Conservation (phyloP, 2,113 vertebrate species). For the Centrocercus urophasianus region DNA sequence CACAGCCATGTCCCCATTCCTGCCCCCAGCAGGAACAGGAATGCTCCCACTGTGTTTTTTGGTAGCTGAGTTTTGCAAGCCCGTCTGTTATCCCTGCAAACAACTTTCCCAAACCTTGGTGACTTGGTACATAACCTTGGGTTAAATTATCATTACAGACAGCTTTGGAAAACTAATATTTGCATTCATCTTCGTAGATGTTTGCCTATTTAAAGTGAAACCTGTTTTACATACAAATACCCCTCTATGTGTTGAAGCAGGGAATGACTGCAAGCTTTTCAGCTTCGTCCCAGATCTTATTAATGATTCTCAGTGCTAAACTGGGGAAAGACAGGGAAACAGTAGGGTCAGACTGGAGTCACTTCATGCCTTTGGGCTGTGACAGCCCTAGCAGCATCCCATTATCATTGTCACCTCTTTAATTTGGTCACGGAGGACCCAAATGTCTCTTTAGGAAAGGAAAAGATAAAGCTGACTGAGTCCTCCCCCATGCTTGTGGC, state of each 20-base stretch:
- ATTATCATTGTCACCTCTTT: not conserved
- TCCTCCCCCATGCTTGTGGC: not conserved
- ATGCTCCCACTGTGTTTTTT: not conserved
- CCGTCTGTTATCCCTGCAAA: not conserved
- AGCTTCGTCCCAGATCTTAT: rapidly evolving
- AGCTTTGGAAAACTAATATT: slow-evolving; percentile 11
- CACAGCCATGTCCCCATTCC: not conserved
- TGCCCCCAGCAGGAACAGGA: not conserved
- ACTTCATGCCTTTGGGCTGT: not conserved
- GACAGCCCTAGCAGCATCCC: not conserved
- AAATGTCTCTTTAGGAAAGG: not conserved
- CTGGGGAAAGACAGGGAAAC: not conserved
- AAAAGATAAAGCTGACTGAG: not conserved
- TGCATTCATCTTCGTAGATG: not conserved
- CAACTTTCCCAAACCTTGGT: not conserved
- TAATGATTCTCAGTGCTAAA: rapidly evolving
- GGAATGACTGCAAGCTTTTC: not conserved
- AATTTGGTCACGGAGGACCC: not conserved
- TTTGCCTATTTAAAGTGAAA: slow-evolving; percentile 45
- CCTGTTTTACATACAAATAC: not conserved
- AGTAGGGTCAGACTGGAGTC: not conserved
- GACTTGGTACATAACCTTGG: slow-evolving; percentile 6
- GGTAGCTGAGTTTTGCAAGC: not conserved
- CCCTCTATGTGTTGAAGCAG: rapidly evolving
- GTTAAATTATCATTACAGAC: not conserved